Base-by-base conservation (phyloP, 2,888 invertebrate species). In the Herminia tarsipennalis region DNA sequence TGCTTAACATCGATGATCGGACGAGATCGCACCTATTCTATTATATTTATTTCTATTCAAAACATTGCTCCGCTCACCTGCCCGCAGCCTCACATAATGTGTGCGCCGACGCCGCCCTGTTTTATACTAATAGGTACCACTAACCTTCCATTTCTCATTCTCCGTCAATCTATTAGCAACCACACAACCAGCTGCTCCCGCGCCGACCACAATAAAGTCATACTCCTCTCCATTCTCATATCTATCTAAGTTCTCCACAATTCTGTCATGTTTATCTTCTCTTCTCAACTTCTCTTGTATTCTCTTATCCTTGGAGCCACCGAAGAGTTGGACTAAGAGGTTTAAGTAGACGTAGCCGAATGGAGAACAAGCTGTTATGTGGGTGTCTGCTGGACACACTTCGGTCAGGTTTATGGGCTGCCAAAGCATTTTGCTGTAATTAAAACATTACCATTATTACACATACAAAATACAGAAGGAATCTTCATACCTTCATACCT, bases 141-240 rank as follows among this genome's bases (percentile, higher is more conserved):
- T 2, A 30, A 86, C 86, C 68, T 74, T 86, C 76, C 81, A 83
- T 1, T 77, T 32, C 1, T 50, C 45, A 5, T 71, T 43, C 4
- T 71, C 79, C 1, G 83, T 73, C 10, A 87, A 40, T 43, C 87
- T 65, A 22, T 82, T 86, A 0, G 84, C 78, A 0, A 86, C 73
- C 0, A 87, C 81, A 25, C 85, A 83, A 0, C 87, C 87, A 0
- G 87, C 81, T 0, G 86, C 18, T 0, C 87, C 87, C 0, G 86
- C 87, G 0, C 86, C 87, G 0, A 87, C 83, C 0, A 87, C 74
- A 1, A 87, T 78, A 20, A 87, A 87, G 28, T 87, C 86, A 36
- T 77, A 86, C 17, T 76, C 75, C 14, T 72, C 67, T n/a, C 8
- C 36, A 8, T 21, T 9, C 1, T 16, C n/a, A 6, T 14, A n/a